Base-by-base conservation (phyloP, 2,113 vertebrate species). In the Notarius lentiginosus region DNA sequence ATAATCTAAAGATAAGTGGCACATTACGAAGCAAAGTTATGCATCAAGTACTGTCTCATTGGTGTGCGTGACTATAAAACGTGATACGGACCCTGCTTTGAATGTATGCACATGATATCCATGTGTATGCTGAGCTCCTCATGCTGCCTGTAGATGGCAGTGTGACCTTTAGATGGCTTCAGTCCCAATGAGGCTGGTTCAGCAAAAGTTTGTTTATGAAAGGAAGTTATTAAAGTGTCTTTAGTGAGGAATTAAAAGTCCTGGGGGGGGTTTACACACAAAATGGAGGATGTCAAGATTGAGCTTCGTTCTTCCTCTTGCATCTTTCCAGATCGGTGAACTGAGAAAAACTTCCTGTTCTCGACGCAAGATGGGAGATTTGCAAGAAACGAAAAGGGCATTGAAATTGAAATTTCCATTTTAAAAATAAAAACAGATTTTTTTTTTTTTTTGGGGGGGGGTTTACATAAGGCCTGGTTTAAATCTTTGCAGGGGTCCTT, bases 191-290 rank as follows among this genome's bases (percentile, higher is more conserved):
- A n/a, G 41, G 90, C 92, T 91, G 90, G 88, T n/a, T 20, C 70
- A 87, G 53, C 56, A 68, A 82, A 87, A 34, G 79, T 90, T 92
- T 95, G 92, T 95, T 95, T 93, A 92, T 90, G 91, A 91, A 95
- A 94, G 95, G 93, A 95, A 95, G 91, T 93, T 91, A 94, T 95
- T 95, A 94, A 95, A 95, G 92, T 90, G 91, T 93, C 91, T 92
- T 92, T 88, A 93, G 93, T 89, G 86, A 87, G 89, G 88, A 92
- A 90, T 88, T 87, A 70, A 91, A 68, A 93, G 90, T 92, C 93
- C 91, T 30, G 85, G 73, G 83, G 83, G 84, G 61, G 49, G 2
- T 58, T 61, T 24, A 61, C 30, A 24, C 14, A 61, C 84, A 86
- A 84, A 81, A 20, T 76, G 84, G 68, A 87, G 82, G 65, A 70